Conservation (phyloP, 1,140 invertebrate species). For the Polypedilum pembai region DNA sequence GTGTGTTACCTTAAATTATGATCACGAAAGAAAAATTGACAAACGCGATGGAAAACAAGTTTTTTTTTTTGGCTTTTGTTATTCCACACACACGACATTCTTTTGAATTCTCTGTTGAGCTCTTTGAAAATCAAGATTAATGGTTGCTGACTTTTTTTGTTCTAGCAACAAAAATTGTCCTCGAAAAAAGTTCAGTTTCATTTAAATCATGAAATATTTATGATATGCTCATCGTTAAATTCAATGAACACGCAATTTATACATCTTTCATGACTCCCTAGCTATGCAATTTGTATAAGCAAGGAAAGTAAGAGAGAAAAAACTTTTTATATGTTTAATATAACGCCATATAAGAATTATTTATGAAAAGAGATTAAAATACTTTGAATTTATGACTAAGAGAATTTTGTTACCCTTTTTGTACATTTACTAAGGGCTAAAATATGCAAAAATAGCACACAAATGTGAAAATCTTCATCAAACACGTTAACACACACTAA, state of each 20-base stretch:
- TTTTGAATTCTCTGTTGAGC: background rate
- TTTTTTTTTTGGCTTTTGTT: background rate
- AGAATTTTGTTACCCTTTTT: background rate
- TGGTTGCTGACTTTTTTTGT: background rate
- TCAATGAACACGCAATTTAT: conserved; percentile 27
- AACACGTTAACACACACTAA: conserved; percentile 11
- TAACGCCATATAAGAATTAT: background rate
- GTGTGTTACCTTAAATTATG: conserved; percentile 3
- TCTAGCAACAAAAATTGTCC: background rate
- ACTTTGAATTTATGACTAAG: background rate
- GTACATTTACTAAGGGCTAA: background rate
- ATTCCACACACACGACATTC: conserved; percentile 4
- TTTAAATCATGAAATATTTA: conserved; percentile 26
- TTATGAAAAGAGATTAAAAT: conserved; percentile 8
- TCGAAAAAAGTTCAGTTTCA: background rate
- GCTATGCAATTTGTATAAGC: background rate
- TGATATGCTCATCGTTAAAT: conserved; percentile 24
- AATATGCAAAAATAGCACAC: background rate
- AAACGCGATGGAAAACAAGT: conserved; percentile 3
- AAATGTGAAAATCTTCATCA: background rate
- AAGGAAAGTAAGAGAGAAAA: background rate
- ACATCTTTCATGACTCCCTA: conserved; percentile 9
- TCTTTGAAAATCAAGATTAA: background rate
- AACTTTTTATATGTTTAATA: too few relatives aligned
- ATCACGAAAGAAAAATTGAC: background rate